Evolutionary conservation across 2,888 invertebrate genomes (phyloP).

Genomic region (Melinaea marsaeus): DNA sequence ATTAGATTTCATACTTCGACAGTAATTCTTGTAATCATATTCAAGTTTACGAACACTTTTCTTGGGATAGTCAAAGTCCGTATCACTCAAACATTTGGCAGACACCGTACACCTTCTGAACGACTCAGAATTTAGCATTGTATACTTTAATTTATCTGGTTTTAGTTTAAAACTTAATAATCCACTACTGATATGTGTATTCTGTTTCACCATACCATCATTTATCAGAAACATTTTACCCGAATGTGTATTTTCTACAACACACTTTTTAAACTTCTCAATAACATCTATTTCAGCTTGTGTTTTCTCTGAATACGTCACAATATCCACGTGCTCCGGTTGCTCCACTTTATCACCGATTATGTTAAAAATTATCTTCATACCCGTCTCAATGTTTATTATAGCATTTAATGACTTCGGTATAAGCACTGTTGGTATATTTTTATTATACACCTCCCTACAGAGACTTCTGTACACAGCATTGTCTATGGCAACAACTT

Average conservation of each 20-base stretch:
- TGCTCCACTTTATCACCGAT: constrained; percentile 55
- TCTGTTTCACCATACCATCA: constrained; percentile 68
- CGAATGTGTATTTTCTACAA: constrained; percentile 68
- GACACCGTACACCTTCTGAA: constrained; percentile 71
- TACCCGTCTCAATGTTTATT: constrained; percentile 75
- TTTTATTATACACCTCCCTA: constrained; percentile 60
- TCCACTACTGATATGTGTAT: constrained; percentile 56
- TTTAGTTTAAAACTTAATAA: constrained; percentile 63
- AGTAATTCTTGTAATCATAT: constrained; percentile 64
- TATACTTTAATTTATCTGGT: constrained; percentile 69
- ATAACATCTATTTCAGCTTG: constrained; percentile 57
- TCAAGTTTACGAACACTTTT: constrained; percentile 46
- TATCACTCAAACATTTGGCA: constrained; percentile 54
- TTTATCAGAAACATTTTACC: constrained; percentile 76
- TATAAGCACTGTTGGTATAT: constrained; percentile 73
- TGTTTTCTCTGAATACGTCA: constrained; percentile 58
- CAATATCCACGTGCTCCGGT: constrained; percentile 72
- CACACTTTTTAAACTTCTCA: constrained; percentile 71
- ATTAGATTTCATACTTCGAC: constrained; percentile 73
- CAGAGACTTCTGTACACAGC: constrained; percentile 63
- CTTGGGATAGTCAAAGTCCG: constrained; percentile 52
- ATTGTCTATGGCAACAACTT: constrained; percentile 63
- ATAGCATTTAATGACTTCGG: constrained; percentile 74
- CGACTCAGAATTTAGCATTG: constrained; percentile 71
- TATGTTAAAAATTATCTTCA: constrained; percentile 73